Evolutionary conservation across 2,113 vertebrate genomes (phyloP).

Genomic region (Poecilia latipinna): DNA sequence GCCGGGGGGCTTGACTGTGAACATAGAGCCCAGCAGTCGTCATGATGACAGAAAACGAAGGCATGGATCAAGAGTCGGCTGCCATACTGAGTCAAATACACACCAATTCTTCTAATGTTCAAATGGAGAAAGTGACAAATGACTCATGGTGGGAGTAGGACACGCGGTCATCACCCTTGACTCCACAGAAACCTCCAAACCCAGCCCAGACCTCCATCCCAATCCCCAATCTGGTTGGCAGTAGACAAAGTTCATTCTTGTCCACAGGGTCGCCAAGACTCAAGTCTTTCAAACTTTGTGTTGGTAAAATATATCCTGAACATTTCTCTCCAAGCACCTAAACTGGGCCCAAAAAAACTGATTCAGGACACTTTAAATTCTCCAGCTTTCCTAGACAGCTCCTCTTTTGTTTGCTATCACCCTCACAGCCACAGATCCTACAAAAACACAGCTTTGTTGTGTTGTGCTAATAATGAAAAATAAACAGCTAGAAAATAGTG

Average conservation of each 20-base stretch:
- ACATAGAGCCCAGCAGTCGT: not conserved
- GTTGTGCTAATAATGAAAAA: slow-evolving; percentile 14
- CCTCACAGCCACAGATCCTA: not conserved
- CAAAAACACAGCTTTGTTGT: slow-evolving; percentile 2
- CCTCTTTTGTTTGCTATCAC: not conserved
- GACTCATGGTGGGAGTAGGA: not conserved
- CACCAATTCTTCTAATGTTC: not conserved
- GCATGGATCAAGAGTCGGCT: no score
- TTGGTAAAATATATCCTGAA: not conserved
- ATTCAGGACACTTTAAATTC: not conserved
- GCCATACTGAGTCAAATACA: not conserved
- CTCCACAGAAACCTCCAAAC: not conserved
- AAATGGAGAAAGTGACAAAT: not conserved
- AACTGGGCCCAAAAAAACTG: not conserved
- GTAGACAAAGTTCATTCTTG: no score
- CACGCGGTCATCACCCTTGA: not conserved
- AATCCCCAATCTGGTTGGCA: not conserved
- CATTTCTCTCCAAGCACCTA: not conserved
- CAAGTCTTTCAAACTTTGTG: not conserved
- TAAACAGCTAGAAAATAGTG: slow-evolving; percentile 13
- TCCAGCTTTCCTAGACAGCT: not conserved
- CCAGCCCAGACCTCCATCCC: not conserved
- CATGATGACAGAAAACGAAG: no score
- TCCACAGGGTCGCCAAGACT: no score
- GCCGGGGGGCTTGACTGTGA: not conserved